Base-by-base conservation (phyloP, 2,888 invertebrate genomes). In the Spialia ferax region DNA sequence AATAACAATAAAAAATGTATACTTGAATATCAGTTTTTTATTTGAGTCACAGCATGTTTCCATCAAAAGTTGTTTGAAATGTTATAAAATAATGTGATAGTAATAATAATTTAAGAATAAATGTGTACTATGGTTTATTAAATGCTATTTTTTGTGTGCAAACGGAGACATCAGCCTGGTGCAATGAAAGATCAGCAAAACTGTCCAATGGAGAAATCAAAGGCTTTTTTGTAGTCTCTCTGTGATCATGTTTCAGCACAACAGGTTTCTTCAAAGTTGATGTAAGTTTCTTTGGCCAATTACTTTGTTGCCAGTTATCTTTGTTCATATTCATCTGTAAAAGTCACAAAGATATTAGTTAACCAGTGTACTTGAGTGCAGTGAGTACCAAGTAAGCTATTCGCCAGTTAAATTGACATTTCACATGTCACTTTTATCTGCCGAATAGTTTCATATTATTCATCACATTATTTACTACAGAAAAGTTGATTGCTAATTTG, bases 161-260 rank as follows among this genome's bases (percentile, higher is more conserved):
- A 55, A 89, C 78, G 54, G 90, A 91, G 0, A 91, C 71, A 71
- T 91, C 89, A 62, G 91, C 90, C 73, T 90, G 90, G 38, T 82
- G 79, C 35, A 83, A 79, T 18, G 90, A 76, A 0, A 89, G 78
- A 64, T 87, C 80, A 42, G 77, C 83, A 77, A 87, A 87, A 74
- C 89, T 91, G 35, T 88, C 88, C 23, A 56, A 50, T 68, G 74
- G 75, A 8, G 75, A 71, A 2, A 72, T 45, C n/a, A 78, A 57
- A 22, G 71, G 70, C 69, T 80, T 84, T 61, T 79, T 83, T 29
- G 74, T 68, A 63, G 79, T 80, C 64, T 86, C 84, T 61, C 89
- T 84, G 26, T 83, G 81, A 48, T 78, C 76, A 79, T 90, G 90
- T 73, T 82, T 89, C 71, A 89, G 81, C 11, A 90, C 82, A 62